These are phyloP conservation scores for Uropsilus gracilis DNA, from an alignment of 2,113 vertebrate genomes.

Conservation along the genomic window DNA sequence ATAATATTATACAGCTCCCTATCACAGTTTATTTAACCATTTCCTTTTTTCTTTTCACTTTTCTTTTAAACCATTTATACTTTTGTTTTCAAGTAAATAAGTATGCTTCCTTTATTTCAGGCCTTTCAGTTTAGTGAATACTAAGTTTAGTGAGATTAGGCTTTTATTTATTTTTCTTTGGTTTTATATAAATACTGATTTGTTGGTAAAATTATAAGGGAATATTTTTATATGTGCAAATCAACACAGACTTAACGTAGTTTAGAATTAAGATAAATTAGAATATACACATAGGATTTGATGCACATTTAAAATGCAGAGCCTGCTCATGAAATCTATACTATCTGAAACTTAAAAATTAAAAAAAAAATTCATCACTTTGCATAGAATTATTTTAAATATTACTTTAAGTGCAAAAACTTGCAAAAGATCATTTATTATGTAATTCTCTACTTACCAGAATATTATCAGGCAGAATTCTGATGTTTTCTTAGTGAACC, in stretches of 20 bases:
- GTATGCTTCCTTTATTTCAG: not conserved
- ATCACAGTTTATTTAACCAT: not conserved
- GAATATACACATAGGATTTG: not conserved
- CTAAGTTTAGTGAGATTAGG: too few species aligned
- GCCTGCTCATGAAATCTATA: constrained; percentile 23
- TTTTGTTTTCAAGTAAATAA: not conserved
- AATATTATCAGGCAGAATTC: not conserved
- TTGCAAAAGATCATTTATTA: not conserved
- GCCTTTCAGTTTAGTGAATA: not conserved
- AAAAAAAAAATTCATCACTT: not conserved
- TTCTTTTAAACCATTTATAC: not conserved
- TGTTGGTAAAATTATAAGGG: constrained; percentile 32
- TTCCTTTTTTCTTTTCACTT: not conserved
- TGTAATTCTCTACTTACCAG: not conserved
- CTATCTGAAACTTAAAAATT: not conserved
- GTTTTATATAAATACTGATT: not conserved
- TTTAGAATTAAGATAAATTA: constrained; percentile 15
- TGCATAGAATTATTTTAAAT: constrained; percentile 43
- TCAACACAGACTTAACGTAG: not conserved
- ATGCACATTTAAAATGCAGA: constrained; percentile 3
- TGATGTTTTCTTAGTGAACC: not conserved
- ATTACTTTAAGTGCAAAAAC: not conserved
- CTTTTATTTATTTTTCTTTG: too few species aligned
- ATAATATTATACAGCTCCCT: not conserved
- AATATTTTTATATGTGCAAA: constrained; percentile 31